phyloP scores from a whole-genome alignment of 2,113 vertebrate species.

The Protomyctophum bolini region DNA sequence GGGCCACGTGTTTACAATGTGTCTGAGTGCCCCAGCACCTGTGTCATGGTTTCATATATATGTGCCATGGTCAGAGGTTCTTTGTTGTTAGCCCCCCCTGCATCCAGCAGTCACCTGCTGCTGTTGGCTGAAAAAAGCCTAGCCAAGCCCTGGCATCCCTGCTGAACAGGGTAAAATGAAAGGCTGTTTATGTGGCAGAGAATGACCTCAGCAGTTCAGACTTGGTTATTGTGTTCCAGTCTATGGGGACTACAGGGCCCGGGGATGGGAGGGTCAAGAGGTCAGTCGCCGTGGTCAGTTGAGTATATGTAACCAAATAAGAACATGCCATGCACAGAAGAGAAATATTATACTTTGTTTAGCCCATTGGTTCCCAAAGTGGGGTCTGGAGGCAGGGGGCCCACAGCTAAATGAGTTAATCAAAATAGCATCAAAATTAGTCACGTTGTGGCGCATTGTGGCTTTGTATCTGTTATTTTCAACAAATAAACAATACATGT shows the following conservation, averaged over 20 bases:
- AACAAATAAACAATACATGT: no score
- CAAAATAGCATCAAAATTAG: no score
- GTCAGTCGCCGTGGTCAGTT: constrained; percentile 15
- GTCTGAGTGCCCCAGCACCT: constrained; percentile 9
- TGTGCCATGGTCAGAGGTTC: constrained; percentile 20
- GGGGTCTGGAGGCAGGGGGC: no score
- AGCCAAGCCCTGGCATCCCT: constrained; percentile 28
- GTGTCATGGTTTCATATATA: constrained; percentile 21
- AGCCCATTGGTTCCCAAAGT: no score
- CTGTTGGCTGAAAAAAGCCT: constrained; percentile 37
- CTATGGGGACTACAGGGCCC: constrained; percentile 4
- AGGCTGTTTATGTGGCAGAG: constrained; percentile 52
- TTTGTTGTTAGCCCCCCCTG: constrained; percentile 32
- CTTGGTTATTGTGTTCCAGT: constrained; percentile 36
- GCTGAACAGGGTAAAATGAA: constrained; percentile 56
- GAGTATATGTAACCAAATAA: constrained; percentile 10
- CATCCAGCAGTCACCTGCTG: constrained; percentile 31
- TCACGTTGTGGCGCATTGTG: no score
- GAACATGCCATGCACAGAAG: constrained; percentile 1
- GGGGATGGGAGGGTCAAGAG: constrained; percentile 27
- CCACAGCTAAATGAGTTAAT: no score
- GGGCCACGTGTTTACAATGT: constrained; percentile 26
- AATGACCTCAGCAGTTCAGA: constrained; percentile 50
- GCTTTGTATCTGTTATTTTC: no score
- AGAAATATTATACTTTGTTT: not conserved